Percentiles rank a stretch among this genome's conserved stretches.
Evolutionary conservation across 92 coral and sea anemone genomes (phyloP).

Genomic region (Micromussa lordhowensis): DNA sequence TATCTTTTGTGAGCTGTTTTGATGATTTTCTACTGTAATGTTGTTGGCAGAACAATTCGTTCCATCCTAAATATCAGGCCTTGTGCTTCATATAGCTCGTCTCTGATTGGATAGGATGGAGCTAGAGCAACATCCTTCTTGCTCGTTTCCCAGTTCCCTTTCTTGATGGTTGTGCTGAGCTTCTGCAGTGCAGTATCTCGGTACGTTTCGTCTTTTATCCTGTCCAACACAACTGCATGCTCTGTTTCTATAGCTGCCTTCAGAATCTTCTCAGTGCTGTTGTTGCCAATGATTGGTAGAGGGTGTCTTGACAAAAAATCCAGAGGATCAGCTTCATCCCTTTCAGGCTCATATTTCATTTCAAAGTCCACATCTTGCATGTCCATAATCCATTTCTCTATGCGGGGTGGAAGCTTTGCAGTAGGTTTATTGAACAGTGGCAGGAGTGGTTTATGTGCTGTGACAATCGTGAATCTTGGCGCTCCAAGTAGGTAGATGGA

Average conservation of each 20-base stretch:
- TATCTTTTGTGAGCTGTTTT: constrained; percentile 40
- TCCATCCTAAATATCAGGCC: constrained; percentile 53
- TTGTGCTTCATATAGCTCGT: constrained; percentile 30
- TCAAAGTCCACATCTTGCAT: constrained; percentile 63
- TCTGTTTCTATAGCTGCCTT: too few relatives aligned
- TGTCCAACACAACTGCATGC: too few relatives aligned
- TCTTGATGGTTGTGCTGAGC: constrained; percentile 14
- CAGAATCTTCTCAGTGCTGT: too few relatives aligned
- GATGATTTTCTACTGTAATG: constrained; percentile 48
- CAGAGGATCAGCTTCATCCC: constrained; percentile 50
- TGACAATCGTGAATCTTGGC: too few relatives aligned
- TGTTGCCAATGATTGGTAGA: too few relatives aligned
- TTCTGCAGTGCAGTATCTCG: constrained; percentile 41
- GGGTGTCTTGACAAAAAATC: constrained; percentile 40
- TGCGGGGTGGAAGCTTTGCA: too few relatives aligned
- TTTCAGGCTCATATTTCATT: constrained; percentile 58
- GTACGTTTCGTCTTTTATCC: constrained; percentile 31
- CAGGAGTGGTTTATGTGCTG: too few relatives aligned
- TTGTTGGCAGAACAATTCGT: too few relatives aligned
- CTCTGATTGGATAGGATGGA: constrained; percentile 25
- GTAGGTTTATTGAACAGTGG: too few relatives aligned
- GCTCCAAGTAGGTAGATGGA: constrained; percentile 65
- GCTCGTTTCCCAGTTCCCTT: constrained; percentile 49
- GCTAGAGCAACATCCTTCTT: constrained; percentile 10
- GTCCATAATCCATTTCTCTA: too few relatives aligned